phyloP scores from a whole-genome alignment of 2,113 vertebrate genomes.

The Anhinga anhinga region DNA sequence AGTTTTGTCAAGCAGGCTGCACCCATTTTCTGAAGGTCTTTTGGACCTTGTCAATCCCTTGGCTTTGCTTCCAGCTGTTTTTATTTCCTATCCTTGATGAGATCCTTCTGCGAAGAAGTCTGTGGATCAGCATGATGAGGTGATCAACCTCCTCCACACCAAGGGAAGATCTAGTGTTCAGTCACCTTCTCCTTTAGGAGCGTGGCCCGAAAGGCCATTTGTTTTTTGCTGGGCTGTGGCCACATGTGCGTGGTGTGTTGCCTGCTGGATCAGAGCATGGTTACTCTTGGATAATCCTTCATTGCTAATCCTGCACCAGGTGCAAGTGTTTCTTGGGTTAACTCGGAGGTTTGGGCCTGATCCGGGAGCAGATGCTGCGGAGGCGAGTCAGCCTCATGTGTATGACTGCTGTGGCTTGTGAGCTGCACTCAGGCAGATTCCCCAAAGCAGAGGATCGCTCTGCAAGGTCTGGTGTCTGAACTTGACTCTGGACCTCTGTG shows the following conservation, averaged over 20 bases:
- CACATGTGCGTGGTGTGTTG: background rate
- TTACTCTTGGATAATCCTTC: background rate
- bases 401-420: background rate
- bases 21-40: background rate
- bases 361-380: background rate
- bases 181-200: background rate
- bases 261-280: background rate
- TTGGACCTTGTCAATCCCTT: background rate
- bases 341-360: background rate
- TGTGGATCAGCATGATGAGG: background rate
- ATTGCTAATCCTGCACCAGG: background rate
- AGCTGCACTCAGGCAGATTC: background rate
- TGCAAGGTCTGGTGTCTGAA: background rate
- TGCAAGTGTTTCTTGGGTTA: constrained; percentile 1
- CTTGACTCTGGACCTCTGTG: background rate
- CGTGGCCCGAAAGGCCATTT: fast-evolving
- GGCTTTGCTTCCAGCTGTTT: background rate
- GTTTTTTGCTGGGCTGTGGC: background rate
- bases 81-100: background rate
- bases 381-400: background rate
- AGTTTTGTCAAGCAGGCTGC: background rate
- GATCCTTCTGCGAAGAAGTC: background rate
- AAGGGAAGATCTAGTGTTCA: fast-evolving
- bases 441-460: background rate
- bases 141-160: background rate